A percentile compares a stretch with the other conserved stretches of the same genome.
These are phyloP conservation scores for Clarias gariepinus DNA, from an alignment of 2,113 vertebrate species.

Conservation along the genomic window DNA sequence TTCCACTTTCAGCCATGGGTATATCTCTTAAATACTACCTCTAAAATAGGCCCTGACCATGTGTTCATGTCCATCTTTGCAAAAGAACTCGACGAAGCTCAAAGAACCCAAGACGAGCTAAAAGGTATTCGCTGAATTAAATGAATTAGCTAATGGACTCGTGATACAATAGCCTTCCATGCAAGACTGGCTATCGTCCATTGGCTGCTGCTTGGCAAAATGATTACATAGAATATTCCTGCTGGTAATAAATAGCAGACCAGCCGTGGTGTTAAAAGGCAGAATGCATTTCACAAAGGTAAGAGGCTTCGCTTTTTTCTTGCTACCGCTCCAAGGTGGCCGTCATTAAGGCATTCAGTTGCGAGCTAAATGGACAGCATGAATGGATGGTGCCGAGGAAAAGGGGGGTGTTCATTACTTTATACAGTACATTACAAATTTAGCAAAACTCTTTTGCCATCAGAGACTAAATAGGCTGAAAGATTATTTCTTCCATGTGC, in stretches of 20 bases:
- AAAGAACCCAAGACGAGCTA: neutral
- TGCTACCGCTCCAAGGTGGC: constrained; percentile 6
- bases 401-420: neutral
- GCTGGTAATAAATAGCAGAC: constrained; percentile 4
- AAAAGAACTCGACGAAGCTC: neutral
- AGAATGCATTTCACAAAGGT: constrained; percentile 12
- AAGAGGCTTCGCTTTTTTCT: constrained; percentile 13
- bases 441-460: constrained; percentile 9
- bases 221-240: constrained; percentile 8
- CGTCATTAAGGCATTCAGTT: constrained; percentile 21
- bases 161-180: constrained; percentile 15
- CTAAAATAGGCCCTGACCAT: neutral
- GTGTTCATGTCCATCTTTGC: neutral
- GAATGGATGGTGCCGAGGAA: neutral
- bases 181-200: neutral
- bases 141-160: constrained; percentile 43
- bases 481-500: constrained; percentile 32
- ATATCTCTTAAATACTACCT: neutral
- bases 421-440: neutral
- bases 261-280: neutral
- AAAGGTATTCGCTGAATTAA: neutral
- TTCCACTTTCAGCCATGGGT: neutral
- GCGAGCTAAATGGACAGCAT: constrained; percentile 1
- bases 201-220: neutral
- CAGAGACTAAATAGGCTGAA: constrained; percentile 3